Percentiles rank a stretch among this genome's conserved stretches.
Conservation (phyloP, 2,797 vertebrate species). For the Tragelaphus eurycerus region DNA sequence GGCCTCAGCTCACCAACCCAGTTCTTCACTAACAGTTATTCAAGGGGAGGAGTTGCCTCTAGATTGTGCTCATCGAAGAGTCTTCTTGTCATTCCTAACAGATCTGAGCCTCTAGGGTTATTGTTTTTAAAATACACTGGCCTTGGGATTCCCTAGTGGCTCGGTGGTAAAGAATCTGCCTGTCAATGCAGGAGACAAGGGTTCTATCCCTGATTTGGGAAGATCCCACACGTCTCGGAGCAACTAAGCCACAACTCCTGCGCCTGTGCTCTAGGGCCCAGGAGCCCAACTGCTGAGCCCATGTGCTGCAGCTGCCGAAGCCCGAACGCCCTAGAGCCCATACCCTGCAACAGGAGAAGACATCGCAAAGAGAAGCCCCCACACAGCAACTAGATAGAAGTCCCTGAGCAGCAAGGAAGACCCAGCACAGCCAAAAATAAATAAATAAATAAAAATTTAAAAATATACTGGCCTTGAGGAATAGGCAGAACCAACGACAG, state of each 20-base stretch:
- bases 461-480: not conserved
- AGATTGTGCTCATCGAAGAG: not conserved
- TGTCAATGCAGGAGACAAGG: not conserved
- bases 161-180: not conserved
- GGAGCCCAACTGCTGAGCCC: not conserved
- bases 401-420: not conserved
- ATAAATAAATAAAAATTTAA: not conserved
- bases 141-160: not conserved
- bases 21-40: not conserved
- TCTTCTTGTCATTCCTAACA: not conserved
- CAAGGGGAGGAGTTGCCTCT: not conserved
- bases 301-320: rapidly evolving
- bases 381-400: not conserved
- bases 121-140: not conserved
- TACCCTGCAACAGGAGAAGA: not conserved
- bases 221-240: not conserved
- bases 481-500: not conserved
- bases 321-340: not conserved
- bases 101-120: not conserved
- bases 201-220: not conserved
- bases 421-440: not conserved
- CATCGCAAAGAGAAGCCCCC: rapidly evolving
- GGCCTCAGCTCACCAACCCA: not conserved
- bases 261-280: not conserved
- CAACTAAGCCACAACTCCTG: not conserved